Conservation (phyloP, 2,888 invertebrate species). For the Drosophila rubida region DNA sequence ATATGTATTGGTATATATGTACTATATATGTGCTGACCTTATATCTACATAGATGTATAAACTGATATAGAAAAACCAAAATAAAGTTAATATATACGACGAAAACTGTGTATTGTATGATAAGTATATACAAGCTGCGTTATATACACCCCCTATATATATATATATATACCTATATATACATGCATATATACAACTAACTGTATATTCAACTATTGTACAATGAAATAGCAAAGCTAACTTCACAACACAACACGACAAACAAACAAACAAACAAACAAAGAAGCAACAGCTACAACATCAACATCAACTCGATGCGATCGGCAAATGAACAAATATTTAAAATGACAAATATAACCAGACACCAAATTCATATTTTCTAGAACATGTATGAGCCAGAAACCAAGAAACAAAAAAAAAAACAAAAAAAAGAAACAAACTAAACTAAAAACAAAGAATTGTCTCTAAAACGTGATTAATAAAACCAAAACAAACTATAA, state of each 20-base stretch:
- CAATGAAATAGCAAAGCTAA: conserved; percentile 69
- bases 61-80: conserved; percentile 33
- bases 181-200: conserved; percentile 22
- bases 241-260: background rate
- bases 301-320: conserved; percentile 23
- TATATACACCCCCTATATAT: conserved; percentile 61
- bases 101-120: conserved; percentile 39
- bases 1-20: conserved; percentile 9
- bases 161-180: conserved; percentile 11
- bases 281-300: conserved; percentile 11
- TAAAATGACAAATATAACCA: conserved; percentile 8
- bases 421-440: conserved; percentile 16
- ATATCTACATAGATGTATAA: conserved; percentile 38
- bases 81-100: conserved; percentile 14
- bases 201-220: conserved; percentile 64
- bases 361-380: conserved; percentile 59
- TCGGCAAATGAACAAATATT: conserved; percentile 14
- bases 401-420: conserved; percentile 26
- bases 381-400: conserved; percentile 63
- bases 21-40: conserved; percentile 1
- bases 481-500: conserved; percentile 39
- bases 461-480: conserved; percentile 67
- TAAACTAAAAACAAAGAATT: conserved; percentile 53
- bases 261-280: conserved; percentile 16
- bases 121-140: conserved; percentile 57